A percentile compares a stretch with the other conserved stretches of the same genome.
Evolutionary conservation across 2,888 invertebrate genomes (phyloP).

Genomic region (Bedellia somnulentella): DNA sequence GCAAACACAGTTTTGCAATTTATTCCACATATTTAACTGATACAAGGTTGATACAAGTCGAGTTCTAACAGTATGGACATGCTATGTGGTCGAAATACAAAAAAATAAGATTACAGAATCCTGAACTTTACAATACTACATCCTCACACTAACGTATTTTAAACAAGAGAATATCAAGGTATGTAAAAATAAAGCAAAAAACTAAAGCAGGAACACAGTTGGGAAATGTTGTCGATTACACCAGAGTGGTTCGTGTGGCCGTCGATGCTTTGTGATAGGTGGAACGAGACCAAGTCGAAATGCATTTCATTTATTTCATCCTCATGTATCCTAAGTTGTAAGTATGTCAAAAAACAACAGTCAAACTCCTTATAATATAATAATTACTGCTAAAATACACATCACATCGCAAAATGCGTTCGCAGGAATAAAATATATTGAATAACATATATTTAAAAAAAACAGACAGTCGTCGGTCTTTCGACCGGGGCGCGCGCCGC

Average conservation of each 20-base stretch:
- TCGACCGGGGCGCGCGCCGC: slow-evolving; percentile 38
- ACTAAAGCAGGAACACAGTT: slow-evolving; percentile 60
- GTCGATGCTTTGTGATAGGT: slow-evolving; percentile 46
- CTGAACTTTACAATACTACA: slow-evolving; percentile 57
- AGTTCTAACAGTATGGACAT: slow-evolving; percentile 55
- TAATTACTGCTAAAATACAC: slow-evolving; percentile 65
- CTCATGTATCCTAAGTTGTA: slow-evolving; percentile 55
- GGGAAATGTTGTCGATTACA: slow-evolving; percentile 56
- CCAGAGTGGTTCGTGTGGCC: slow-evolving; percentile 42
- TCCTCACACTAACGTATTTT: slow-evolving; percentile 57
- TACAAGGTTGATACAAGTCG: slow-evolving; percentile 58
- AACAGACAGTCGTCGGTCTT: slow-evolving; percentile 49
- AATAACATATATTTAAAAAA: slow-evolving; percentile 65
- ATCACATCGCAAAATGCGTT: slow-evolving; percentile 76
- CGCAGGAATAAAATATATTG: slow-evolving; percentile 80
- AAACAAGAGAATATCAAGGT: slow-evolving; percentile 29
- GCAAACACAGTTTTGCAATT: slow-evolving; percentile 63
- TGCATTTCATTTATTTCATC: slow-evolving; percentile 46
- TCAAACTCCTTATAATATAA: slow-evolving; percentile 62
- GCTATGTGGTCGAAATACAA: slow-evolving; percentile 53
- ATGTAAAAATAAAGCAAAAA: slow-evolving; percentile 60
- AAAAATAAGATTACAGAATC: slow-evolving; percentile 47
- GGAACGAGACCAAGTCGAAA: slow-evolving; percentile 22
- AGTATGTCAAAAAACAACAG: slow-evolving; percentile 62
- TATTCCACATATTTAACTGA: slow-evolving; percentile 60